These are phyloP conservation scores for Muntiacus reevesi DNA, from an alignment of 2,113 vertebrate species.

Conservation along the genomic window DNA sequence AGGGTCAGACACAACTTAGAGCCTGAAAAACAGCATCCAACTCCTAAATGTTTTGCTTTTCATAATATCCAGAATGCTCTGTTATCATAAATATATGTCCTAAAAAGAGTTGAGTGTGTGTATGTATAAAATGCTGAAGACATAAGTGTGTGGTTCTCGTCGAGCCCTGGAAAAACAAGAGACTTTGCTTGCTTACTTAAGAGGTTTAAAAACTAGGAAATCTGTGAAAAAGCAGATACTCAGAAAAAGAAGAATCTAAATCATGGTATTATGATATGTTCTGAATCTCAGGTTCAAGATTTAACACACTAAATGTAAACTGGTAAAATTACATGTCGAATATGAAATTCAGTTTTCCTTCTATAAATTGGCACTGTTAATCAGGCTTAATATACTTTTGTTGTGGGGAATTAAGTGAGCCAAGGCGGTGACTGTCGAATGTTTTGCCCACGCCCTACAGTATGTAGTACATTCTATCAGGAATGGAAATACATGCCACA, in stretches of 20 bases:
- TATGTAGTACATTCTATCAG: background rate
- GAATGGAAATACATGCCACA: background rate
- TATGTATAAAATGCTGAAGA: background rate
- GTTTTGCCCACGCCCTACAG: background rate
- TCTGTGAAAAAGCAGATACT: background rate
- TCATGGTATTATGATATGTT: background rate
- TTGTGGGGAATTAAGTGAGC: background rate
- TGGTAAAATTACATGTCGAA: background rate
- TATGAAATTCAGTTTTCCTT: background rate
- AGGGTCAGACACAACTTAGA: background rate
- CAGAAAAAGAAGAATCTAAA: background rate
- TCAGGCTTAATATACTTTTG: background rate
- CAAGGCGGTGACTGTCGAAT: background rate
- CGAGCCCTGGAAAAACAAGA: background rate
- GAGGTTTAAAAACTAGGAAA: background rate
- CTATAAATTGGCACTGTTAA: background rate
- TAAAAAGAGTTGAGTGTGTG: background rate
- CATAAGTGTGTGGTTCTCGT: background rate
- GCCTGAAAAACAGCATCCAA: background rate
- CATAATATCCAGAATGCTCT: background rate
- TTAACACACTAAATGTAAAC: background rate
- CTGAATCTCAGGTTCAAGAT: background rate
- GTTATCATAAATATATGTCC: background rate
- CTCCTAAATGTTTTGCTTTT: background rate
- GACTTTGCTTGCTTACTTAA: too few species aligned